phyloP scores from a whole-genome alignment of 2,888 invertebrate species.

The Antheraea yamamai region DNA sequence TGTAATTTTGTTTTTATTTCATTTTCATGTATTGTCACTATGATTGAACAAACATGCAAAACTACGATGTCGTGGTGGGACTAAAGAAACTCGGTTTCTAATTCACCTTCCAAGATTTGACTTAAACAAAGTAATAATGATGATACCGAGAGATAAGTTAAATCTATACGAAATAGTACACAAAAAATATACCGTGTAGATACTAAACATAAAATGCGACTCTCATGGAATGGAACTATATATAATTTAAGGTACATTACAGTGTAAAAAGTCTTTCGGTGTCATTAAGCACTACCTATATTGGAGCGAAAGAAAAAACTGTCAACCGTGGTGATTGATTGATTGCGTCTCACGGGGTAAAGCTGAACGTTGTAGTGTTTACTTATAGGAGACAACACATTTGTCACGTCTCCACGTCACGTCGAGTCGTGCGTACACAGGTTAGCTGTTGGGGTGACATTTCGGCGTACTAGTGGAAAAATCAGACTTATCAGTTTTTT shows the following conservation, averaged over 20 bases:
- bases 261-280: conserved; percentile 9
- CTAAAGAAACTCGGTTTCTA: too few species aligned
- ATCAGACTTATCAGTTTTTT: neutral
- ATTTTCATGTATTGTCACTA: too few species aligned
- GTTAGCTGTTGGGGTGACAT: neutral
- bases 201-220: too few species aligned
- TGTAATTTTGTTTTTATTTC: too few species aligned
- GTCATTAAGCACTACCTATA: neutral
- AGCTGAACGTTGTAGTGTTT: conserved; percentile 1
- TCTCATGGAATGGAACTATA: neutral
- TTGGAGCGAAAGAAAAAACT: conserved; percentile 7
- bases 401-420: neutral
- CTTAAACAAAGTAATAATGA: too few species aligned
- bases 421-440: neutral
- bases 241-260: neutral
- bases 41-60: too few species aligned
- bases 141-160: too few species aligned
- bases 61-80: too few species aligned
- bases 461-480: neutral
- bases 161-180: too few species aligned
- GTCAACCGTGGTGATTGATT: conserved; percentile 18
- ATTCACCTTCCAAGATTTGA: too few species aligned
- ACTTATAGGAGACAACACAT: neutral
- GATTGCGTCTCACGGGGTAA: neutral
- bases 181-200: too few species aligned